phyloP scores from a whole-genome alignment of 2,113 vertebrate genomes.

The Embiotoca jacksoni region DNA sequence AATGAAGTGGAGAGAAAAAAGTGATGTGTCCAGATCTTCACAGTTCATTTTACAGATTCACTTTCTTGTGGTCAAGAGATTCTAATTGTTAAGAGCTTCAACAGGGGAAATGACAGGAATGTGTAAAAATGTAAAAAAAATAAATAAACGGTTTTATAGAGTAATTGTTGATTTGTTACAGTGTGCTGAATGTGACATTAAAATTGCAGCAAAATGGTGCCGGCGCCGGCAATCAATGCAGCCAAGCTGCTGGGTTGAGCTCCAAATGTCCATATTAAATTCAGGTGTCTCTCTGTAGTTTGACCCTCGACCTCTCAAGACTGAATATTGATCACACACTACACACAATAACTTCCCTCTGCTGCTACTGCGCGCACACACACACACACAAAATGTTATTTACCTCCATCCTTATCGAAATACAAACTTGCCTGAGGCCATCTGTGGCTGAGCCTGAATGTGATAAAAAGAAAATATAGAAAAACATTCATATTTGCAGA shows the following conservation, averaged over 20 bases:
- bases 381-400: slow-evolving; percentile 51
- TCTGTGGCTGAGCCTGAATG: slow-evolving; percentile 34
- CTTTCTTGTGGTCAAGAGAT: too few species aligned
- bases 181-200: slow-evolving; percentile 40
- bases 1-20: too few species aligned
- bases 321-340: slow-evolving; percentile 53
- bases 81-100: too few species aligned
- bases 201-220: slow-evolving; percentile 9
- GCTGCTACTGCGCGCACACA: neutral
- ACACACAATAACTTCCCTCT: slow-evolving; percentile 31
- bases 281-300: slow-evolving; percentile 26
- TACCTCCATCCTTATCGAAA: slow-evolving; percentile 49
- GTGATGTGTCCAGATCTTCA: too few species aligned
- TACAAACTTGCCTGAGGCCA: slow-evolving; percentile 39
- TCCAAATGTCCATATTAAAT: slow-evolving; percentile 34
- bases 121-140: too few species aligned
- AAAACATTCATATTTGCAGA: slow-evolving; percentile 55
- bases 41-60: too few species aligned
- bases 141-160: too few species aligned
- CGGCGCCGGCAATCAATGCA: slow-evolving; percentile 35
- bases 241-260: slow-evolving; percentile 5
- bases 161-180: too few species aligned
- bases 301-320: slow-evolving; percentile 39
- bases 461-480: slow-evolving; percentile 44
- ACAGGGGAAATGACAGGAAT: too few species aligned